Conservation (phyloP, 2,113 vertebrate species). For the Tyrannus savana region DNA sequence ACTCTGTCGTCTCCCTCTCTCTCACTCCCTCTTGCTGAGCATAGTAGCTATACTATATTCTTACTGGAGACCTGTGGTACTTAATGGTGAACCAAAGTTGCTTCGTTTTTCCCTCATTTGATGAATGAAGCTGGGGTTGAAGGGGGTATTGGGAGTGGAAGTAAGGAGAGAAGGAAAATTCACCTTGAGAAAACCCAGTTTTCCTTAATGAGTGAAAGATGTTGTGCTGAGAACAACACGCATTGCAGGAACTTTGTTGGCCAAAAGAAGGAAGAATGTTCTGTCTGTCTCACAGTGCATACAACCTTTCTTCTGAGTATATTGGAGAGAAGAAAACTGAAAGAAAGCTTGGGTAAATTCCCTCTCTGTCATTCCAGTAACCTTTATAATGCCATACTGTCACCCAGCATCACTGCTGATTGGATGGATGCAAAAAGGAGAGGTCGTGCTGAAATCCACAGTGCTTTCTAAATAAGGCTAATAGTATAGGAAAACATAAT, state of each 20-base stretch:
- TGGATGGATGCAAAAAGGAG: background rate
- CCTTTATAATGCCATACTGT: background rate
- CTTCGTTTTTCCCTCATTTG: slow-evolving; percentile 4
- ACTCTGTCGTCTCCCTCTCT: background rate
- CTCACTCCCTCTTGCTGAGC: slow-evolving; percentile 12
- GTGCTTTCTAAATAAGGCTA: background rate
- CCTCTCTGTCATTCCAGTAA: background rate
- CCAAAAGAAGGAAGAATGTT: background rate
- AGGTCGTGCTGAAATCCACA: background rate
- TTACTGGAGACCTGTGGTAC: background rate
- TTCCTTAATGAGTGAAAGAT: background rate
- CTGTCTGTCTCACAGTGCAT: background rate
- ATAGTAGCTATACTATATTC: slow-evolving; percentile 60
- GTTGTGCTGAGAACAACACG: background rate
- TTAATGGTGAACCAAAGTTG: slow-evolving; percentile 14
- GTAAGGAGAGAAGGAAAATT: slow-evolving; percentile 4
- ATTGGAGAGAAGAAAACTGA: background rate
- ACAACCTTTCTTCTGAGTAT: background rate
- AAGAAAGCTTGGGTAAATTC: background rate
- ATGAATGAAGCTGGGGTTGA: slow-evolving; percentile 36
- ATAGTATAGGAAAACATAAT: background rate
- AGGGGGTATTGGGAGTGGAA: background rate
- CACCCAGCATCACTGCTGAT: background rate
- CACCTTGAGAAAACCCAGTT: slow-evolving; percentile 31
- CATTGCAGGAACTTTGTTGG: background rate